Conservation (phyloP, 2,113 vertebrate genomes). For the Cercocebus atys region DNA sequence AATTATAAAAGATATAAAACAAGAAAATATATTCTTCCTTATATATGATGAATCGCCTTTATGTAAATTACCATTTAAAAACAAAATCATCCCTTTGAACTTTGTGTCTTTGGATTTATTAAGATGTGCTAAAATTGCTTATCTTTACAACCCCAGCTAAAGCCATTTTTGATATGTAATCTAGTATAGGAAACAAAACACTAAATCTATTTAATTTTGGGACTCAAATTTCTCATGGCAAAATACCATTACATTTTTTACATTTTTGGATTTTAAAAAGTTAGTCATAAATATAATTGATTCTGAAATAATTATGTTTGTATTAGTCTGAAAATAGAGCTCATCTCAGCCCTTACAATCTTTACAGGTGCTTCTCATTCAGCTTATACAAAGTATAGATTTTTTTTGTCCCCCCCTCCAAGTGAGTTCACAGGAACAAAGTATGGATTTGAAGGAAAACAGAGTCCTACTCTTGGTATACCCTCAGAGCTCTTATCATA, state of each 20-base stretch:
- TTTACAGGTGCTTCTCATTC: slow-evolving; percentile 57
- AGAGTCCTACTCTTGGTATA: neutral
- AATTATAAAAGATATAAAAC: slow-evolving; percentile 44
- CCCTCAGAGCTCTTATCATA: slow-evolving; percentile 61
- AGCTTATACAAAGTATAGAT: slow-evolving; percentile 53
- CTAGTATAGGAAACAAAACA: neutral
- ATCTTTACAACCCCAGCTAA: neutral
- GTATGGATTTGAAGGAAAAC: neutral
- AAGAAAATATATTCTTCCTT: neutral
- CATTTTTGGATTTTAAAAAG: slow-evolving; percentile 11
- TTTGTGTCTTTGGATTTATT: neutral
- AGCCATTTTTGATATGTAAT: slow-evolving; percentile 4
- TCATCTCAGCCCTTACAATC: neutral
- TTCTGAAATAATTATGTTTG: slow-evolving; percentile 50
- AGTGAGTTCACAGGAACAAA: neutral
- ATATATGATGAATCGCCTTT: neutral
- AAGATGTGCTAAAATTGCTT: neutral
- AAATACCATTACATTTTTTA: neutral
- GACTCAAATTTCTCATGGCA: neutral
- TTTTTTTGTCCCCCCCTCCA: no score
- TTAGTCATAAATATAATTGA: slow-evolving; percentile 1
- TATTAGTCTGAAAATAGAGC: neutral
- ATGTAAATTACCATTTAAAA: slow-evolving; percentile 33
- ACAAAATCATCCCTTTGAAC: neutral
- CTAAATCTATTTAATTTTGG: slow-evolving; percentile 30